phyloP scores from a whole-genome alignment of 2,888 invertebrate species.

The Cataglyphis livida region DNA sequence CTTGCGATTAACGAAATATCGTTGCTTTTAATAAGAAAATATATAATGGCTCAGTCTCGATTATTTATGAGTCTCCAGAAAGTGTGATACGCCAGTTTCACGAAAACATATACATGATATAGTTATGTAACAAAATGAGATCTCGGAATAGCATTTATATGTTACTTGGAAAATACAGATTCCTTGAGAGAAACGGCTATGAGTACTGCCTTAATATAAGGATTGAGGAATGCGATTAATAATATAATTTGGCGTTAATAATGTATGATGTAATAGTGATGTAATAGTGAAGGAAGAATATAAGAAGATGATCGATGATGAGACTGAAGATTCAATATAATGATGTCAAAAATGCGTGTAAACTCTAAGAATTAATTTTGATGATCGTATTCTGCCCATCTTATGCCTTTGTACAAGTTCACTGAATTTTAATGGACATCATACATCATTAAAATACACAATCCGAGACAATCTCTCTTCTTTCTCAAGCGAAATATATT shows the following conservation, averaged over 20 bases:
- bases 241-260: slow-evolving; percentile 5
- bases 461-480: neutral
- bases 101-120: neutral
- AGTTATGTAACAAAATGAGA: neutral
- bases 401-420: neutral
- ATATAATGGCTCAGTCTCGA: neutral
- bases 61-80: slow-evolving; percentile 5
- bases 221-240: slow-evolving; percentile 18
- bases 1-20: neutral
- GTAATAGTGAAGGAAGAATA: neutral
- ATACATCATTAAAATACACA: neutral
- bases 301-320: slow-evolving; percentile 66
- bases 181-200: neutral
- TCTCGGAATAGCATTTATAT: neutral
- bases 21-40: neutral
- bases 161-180: neutral
- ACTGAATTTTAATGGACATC: neutral
- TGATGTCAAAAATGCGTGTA: slow-evolving; percentile 46
- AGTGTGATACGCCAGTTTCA: neutral
- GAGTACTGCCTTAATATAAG: neutral
- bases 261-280: slow-evolving; percentile 23
- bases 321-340: slow-evolving; percentile 43
- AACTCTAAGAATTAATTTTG: slow-evolving; percentile 58
- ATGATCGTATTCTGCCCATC: slow-evolving; percentile 19
- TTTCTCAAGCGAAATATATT: neutral